Evolutionary conservation across 2,113 vertebrate species (phyloP), one percentile per base, ranked within the genome.

Genomic region (Calidris pygmaea): DNA sequence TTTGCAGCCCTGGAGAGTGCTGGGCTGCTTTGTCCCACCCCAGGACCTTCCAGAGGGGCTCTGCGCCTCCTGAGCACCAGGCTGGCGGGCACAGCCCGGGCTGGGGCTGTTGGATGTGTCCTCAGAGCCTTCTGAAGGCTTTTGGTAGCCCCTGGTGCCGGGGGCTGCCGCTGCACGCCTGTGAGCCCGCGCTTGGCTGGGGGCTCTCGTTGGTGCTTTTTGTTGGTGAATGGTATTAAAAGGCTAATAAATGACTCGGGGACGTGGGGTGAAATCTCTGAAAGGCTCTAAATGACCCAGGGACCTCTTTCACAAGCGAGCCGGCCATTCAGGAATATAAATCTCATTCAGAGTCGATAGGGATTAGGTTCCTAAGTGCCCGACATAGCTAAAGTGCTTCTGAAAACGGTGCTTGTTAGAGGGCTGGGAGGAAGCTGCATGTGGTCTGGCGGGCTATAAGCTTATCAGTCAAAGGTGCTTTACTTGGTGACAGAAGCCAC

Each of bases 381-480:
- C 35, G 14, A 35, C 90, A 68, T 4, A 6, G 73, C 95, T 94
- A 4, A 87, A 96, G 94, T 82, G 94, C 89, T 90, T 43, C 92
- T 92, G 82, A 5, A 76, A 89, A 67, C 1, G 85, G n/a, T 9
- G 77, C 93, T 93, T 23, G 89, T 74, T 27, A 75, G 93, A 90
- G 75, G 90, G 94, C 4, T 68, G 75, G 6, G 80, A 52, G 90
- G 85, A 43, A 87, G 94, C 80, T 37, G 88, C 55, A 0, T 67
- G 88, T 8, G 94, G 85, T 24, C 92, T 48, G 82, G 43, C 12
- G 26, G 87, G 85, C 95, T 90, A 0, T 27, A 2, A 91, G 93
- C 94, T 88, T 76, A 93, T 96, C 93, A 71, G 87, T 95, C 95
- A 96, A 66, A 95, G 95, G 94, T 94, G 95, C 93, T 96, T 93